These are phyloP conservation scores for Rhea americana DNA, from an alignment of 2,113 vertebrate genomes.

Conservation along the genomic window DNA sequence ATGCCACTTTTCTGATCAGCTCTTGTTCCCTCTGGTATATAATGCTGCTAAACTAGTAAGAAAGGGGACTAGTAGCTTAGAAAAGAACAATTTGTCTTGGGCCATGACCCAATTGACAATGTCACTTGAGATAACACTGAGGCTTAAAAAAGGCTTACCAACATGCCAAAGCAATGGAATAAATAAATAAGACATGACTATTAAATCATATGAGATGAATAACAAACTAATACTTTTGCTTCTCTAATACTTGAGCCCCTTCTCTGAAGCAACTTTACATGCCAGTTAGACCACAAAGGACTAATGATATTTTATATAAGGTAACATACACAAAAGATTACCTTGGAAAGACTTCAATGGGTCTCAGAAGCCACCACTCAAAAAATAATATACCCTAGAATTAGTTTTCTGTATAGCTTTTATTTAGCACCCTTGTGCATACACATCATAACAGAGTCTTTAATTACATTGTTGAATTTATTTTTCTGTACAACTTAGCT, in stretches of 20 bases:
- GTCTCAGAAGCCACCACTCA: not conserved
- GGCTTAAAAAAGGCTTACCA: not conserved
- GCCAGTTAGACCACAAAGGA: not conserved
- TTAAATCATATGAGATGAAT: constrained; percentile 27
- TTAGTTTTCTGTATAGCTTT: not conserved
- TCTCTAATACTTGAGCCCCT: not conserved
- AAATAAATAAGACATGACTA: constrained; percentile 40
- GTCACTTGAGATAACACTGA: not conserved
- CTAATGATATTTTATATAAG: not conserved
- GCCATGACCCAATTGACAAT: not conserved
- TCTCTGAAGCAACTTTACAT: not conserved
- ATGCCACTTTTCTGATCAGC: not conserved
- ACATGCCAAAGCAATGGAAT: not conserved
- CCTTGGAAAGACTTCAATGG: not conserved
- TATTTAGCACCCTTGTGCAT: not conserved
- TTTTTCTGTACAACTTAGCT: not conserved
- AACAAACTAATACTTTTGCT: not conserved
- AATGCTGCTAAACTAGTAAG: not conserved
- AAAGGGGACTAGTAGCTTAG: not conserved
- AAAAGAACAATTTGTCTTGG: constrained; percentile 25
- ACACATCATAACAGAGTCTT: not conserved
- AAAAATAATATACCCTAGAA: not conserved
- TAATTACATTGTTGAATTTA: not conserved
- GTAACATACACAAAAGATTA: not conserved
- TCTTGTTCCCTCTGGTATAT: not conserved